Evolutionary conservation across 2,113 vertebrate species (phyloP).

Genomic region (Raja brachyura): DNA sequence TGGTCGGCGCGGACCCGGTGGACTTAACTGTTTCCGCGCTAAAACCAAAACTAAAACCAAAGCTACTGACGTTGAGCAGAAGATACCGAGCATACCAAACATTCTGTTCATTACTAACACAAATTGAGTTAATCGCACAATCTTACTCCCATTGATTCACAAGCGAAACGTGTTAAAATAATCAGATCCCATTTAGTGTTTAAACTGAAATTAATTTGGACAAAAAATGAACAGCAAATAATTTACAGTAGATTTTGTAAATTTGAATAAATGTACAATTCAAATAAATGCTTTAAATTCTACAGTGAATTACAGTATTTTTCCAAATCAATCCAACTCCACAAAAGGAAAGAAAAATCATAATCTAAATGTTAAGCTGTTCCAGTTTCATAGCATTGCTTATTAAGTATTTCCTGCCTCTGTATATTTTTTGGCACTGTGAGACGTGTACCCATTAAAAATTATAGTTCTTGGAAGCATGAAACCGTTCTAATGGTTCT

Average conservation of each 20-base stretch:
- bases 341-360: neutral
- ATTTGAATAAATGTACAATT: no score
- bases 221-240: neutral
- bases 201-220: neutral
- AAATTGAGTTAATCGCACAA: neutral
- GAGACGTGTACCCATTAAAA: neutral
- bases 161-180: neutral
- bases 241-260: neutral
- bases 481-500: neutral
- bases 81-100: no score
- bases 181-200: neutral
- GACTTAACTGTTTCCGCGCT: no score
- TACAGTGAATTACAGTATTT: neutral
- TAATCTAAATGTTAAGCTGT: neutral
- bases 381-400: neutral
- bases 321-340: neutral
- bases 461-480: neutral
- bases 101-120: neutral
- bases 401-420: neutral
- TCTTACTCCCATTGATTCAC: neutral
- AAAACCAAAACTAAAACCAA: no score
- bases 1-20: no score
- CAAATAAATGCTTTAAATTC: no score
- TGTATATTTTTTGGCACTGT: neutral
- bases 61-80: neutral